Evolutionary conservation across 2,797 vertebrate genomes (phyloP).

Genomic region (Cyclopterus lumpus): DNA sequence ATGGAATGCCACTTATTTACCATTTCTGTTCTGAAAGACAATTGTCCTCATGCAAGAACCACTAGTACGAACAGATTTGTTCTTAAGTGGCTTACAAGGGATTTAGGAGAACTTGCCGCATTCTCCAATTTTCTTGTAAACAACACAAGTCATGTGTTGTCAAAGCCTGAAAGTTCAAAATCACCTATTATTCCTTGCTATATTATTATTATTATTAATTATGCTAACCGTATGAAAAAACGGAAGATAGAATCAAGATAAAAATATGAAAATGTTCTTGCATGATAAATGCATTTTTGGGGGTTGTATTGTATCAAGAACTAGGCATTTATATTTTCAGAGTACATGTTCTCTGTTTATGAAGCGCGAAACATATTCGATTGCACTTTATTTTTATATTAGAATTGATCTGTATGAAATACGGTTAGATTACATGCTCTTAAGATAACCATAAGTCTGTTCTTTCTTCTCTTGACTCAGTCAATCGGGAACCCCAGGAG

Average conservation of each 20-base stretch:
- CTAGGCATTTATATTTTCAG: neutral
- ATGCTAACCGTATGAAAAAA: neutral
- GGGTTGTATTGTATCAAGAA: neutral
- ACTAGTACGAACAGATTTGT: too few species aligned
- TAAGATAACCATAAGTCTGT: neutral
- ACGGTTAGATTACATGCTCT: neutral
- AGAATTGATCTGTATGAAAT: neutral
- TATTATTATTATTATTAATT: neutral
- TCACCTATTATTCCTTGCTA: neutral
- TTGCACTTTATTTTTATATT: neutral
- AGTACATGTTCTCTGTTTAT: neutral
- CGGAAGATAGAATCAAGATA: neutral
- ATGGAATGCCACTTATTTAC: neutral
- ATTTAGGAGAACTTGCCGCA: too few species aligned
- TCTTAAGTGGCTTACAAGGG: too few species aligned
- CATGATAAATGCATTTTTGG: neutral
- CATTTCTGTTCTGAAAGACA: neutral
- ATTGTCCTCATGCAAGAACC: too few species aligned
- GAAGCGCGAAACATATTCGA: neutral
- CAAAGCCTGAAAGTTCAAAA: too few species aligned
- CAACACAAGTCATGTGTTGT: neutral
- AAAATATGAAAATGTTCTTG: neutral
- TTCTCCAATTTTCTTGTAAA: too few species aligned
- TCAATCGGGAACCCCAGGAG: constrained; percentile 82
- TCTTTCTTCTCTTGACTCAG: constrained; percentile 57